Base-by-base conservation (phyloP, 2,888 invertebrate species). In the Synanthedon tipuliformis region DNA sequence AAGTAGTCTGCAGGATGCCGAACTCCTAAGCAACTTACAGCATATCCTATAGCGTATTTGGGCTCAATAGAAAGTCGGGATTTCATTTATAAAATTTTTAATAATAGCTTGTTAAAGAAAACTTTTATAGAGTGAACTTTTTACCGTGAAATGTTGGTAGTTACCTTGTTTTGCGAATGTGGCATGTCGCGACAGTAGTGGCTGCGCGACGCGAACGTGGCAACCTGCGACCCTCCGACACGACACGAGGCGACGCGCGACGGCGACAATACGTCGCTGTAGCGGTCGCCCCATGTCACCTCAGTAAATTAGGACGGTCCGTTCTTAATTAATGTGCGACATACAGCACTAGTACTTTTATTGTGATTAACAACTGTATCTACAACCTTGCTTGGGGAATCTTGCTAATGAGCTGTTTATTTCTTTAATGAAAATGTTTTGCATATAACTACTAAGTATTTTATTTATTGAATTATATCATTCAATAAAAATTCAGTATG, bases 261-360 rank as follows among this genome's bases (percentile, higher is more conserved):
- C 68, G 66, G 60, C 69, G 64, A 66, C 68, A 62, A 65, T 68
- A 67, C 61, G 66, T 64, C 56, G 49, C 23, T 18, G 16, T 16
- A 55, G 55, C 59, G 62, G 62, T 66, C 56, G 61, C 63, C 69
- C 65, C 71, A 66, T 68, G 78, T 76, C 81, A 78, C 78, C 71
- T 80, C 78, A 79, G 80, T 81, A 81, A 81, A 80, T 80, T 77
- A 81, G 75, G 71, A 69, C 68, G 72, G 76, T 75, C 75, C 76
- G 66, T 71, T 67, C 67, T 68, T 81, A 81, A 82, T 82, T 78
- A 80, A 81, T 79, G 80, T 72, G 69, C 69, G 66, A 73, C 71
- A 69, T 66, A 72, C 67, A 61, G 65, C 60, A 62, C 69, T 71
- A 69, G 71, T 70, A 74, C 76, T 75, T 76, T 78, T 75, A 74